Percentiles rank a stretch among this genome's conserved stretches.
Conservation (phyloP, 2,888 invertebrate genomes). For the Iselma pallidipennis region DNA sequence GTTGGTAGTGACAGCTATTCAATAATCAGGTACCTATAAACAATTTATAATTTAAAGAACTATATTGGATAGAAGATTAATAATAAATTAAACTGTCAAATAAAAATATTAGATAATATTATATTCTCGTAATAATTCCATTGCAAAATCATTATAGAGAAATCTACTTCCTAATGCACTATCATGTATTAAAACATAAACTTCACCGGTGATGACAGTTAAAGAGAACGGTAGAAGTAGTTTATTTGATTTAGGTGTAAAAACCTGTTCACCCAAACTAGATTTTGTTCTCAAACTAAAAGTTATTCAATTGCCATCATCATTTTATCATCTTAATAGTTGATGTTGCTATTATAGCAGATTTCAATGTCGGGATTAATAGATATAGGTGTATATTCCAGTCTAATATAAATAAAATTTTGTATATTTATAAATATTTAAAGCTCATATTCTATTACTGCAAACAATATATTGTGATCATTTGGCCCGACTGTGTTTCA, state of each 20-base stretch:
- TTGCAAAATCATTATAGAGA: background rate
- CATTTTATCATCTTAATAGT: background rate
- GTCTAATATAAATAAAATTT: too few species aligned
- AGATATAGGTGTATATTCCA: too few species aligned
- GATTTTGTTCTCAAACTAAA: background rate
- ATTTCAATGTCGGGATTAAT: too few species aligned
- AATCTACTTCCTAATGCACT: background rate
- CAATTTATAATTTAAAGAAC: background rate
- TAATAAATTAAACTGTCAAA: too few species aligned
- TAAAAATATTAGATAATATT: too few species aligned
- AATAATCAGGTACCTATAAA: background rate
- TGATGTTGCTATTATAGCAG: background rate
- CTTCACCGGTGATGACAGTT: background rate
- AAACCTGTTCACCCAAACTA: background rate
- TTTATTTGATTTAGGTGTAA: background rate
- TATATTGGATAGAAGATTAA: background rate
- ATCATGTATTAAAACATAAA: background rate
- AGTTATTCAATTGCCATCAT: background rate
- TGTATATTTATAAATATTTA: too few species aligned
- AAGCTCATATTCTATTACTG: background rate
- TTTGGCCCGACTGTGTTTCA: background rate
- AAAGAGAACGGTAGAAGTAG: background rate
- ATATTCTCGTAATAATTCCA: too few species aligned
- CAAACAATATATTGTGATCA: background rate
- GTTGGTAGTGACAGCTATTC: background rate